Evolutionary conservation across 2,113 vertebrate species (phyloP).

Genomic region (Rana temporaria): DNA sequence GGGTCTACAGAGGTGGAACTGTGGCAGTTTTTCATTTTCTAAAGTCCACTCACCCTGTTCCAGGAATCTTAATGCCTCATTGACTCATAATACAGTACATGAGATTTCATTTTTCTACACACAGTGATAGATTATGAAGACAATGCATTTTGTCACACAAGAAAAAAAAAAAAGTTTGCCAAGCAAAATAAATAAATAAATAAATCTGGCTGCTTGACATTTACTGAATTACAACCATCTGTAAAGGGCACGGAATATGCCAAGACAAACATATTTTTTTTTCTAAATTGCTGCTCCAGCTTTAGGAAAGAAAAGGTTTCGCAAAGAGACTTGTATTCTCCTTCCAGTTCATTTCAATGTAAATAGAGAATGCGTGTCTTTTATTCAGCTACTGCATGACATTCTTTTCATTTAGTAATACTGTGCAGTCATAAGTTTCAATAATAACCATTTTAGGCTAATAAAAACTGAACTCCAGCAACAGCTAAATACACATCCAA

Average conservation of each 20-base stretch:
- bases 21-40: constrained; percentile 77
- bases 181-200: constrained; percentile 70
- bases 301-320: constrained; percentile 1
- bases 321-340: not conserved
- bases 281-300: constrained; percentile 56
- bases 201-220: constrained; percentile 77
- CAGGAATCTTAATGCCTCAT: constrained; percentile 82
- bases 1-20: constrained; percentile 70
- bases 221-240: constrained; percentile 83
- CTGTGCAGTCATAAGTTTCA: too few species aligned
- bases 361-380: not conserved
- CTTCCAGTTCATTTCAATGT: not conserved
- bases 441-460: too few species aligned
- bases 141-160: constrained; percentile 76
- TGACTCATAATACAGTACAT: constrained; percentile 82
- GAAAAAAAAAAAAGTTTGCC: constrained; percentile 75
- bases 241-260: constrained; percentile 76
- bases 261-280: constrained; percentile 71
- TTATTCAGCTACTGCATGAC: not conserved
- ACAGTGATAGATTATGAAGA: constrained; percentile 78
- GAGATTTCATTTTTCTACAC: constrained; percentile 79
- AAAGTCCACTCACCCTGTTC: constrained; percentile 75
- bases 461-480: too few species aligned
- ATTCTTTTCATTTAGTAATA: too few species aligned
- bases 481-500: too few species aligned